Conservation (phyloP, 2,888 invertebrate species). For the Nasonovia ribisnigri region DNA sequence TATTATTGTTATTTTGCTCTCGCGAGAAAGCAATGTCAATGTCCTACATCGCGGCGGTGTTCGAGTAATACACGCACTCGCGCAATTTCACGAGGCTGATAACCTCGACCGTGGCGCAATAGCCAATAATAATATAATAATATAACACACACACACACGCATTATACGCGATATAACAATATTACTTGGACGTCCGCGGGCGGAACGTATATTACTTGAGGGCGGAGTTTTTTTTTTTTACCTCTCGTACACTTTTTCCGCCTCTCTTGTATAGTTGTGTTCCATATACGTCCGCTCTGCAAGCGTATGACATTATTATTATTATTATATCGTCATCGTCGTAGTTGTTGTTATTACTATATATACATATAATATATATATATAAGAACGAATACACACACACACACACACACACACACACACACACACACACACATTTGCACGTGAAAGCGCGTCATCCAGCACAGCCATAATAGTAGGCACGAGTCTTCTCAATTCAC, state of each 20-base stretch:
- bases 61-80: conserved; percentile 27
- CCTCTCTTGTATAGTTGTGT: neutral
- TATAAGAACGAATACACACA: neutral
- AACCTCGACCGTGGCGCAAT: conserved; percentile 59
- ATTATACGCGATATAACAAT: neutral
- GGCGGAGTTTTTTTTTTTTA: neutral
- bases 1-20: conserved; percentile 36
- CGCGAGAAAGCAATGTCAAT: conserved; percentile 65
- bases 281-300: neutral
- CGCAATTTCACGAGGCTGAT: conserved; percentile 58
- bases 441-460: conserved; percentile 16
- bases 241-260: neutral
- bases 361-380: neutral
- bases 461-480: neutral
- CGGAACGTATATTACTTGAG: neutral
- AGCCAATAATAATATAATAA: conserved; percentile 8
- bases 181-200: neutral
- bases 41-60: conserved; percentile 51
- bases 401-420: too few species aligned
- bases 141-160: neutral
- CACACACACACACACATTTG: neutral
- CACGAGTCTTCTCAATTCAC: neutral
- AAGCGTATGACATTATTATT: neutral
- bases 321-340: neutral
- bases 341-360: neutral